These are phyloP conservation scores for Natator depressus DNA, from an alignment of 2,113 vertebrate genomes.

Conservation along the genomic window DNA sequence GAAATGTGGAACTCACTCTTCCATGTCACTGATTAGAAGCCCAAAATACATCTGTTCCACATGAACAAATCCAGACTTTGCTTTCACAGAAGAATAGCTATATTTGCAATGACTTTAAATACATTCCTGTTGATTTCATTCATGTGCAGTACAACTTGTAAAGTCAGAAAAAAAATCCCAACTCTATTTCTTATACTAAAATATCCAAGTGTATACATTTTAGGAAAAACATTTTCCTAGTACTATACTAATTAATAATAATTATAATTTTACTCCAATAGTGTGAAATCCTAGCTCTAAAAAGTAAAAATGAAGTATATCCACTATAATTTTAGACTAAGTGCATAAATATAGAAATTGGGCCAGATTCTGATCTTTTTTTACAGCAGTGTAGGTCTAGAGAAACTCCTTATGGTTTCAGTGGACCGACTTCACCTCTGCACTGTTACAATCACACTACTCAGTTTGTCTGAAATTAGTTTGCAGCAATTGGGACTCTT, in stretches of 20 bases:
- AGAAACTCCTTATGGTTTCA: rapidly evolving
- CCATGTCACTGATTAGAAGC: constrained; percentile 64
- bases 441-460: rapidly evolving
- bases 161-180: not conserved
- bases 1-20: constrained; percentile 76
- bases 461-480: not conserved
- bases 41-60: constrained; percentile 71
- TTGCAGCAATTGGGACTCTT: not conserved
- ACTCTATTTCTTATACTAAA: not conserved
- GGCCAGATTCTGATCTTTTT: not conserved
- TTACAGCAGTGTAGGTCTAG: not conserved
- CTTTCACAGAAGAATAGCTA: constrained; percentile 67
- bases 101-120: constrained; percentile 24
- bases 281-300: not conserved
- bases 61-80: constrained; percentile 55
- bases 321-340: not conserved
- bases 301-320: not conserved
- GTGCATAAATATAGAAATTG: not conserved
- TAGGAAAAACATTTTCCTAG: not conserved
- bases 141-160: not conserved
- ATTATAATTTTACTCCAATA: not conserved
- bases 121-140: constrained; percentile 24
- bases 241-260: not conserved
- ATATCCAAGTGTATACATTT: not conserved
- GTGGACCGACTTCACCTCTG: not conserved